Evolutionary conservation across 2,888 invertebrate species (phyloP).

Genomic region (Mesoligia furuncula): DNA sequence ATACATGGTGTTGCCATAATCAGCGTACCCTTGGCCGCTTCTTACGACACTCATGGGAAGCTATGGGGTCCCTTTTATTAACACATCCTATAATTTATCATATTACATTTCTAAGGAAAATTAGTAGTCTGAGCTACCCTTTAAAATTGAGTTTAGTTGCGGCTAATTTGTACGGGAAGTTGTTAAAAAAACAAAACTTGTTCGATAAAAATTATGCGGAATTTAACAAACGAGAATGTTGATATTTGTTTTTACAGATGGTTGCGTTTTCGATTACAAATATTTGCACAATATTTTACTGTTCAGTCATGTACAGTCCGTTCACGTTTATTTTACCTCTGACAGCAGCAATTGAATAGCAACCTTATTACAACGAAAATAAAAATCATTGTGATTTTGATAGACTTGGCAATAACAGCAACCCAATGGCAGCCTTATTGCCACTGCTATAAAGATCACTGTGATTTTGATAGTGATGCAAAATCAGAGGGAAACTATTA

Average conservation of each 20-base stretch:
- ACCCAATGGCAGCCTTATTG: too few relatives aligned
- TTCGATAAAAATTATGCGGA: neutral
- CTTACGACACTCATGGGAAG: constrained; percentile 37
- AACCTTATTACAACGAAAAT: too few relatives aligned
- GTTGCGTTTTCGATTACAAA: neutral
- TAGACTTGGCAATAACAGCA: too few relatives aligned
- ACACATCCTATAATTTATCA: constrained; percentile 30
- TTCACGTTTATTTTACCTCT: too few relatives aligned
- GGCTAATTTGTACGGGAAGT: neutral
- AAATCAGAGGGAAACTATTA: neutral
- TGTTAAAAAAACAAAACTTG: neutral
- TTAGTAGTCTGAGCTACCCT: constrained; percentile 12
- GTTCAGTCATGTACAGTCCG: neutral
- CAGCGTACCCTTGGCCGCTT: neutral
- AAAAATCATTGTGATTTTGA: too few relatives aligned
- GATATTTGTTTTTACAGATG: neutral
- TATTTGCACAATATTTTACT: neutral
- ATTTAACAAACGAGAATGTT: neutral
- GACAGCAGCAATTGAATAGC: too few relatives aligned
- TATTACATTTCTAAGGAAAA: constrained; percentile 25
- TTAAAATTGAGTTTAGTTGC: constrained; percentile 10
- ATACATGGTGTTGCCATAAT: constrained; percentile 20
- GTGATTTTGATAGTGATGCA: too few relatives aligned
- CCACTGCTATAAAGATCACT: too few relatives aligned
- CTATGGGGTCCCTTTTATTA: constrained; percentile 29